Percentiles rank a stretch among this genome's conserved stretches.
Conservation (phyloP, 2,888 invertebrate genomes). For the Netelia melanura region DNA sequence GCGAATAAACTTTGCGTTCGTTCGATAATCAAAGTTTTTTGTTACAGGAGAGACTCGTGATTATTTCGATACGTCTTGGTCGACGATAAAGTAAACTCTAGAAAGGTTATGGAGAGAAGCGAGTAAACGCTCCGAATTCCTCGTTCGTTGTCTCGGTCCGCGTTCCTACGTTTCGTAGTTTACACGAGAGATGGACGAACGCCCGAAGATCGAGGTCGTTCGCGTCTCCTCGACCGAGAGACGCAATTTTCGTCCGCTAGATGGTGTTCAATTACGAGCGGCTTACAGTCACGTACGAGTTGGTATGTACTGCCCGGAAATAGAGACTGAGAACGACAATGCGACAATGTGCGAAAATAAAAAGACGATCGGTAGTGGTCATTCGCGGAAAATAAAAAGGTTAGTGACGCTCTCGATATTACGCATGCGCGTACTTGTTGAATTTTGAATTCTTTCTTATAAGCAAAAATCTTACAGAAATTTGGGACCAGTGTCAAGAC, state of each 20-base stretch:
- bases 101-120: not conserved
- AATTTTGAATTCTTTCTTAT: not conserved
- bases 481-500: slow-evolving; percentile 83
- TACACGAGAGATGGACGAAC: slow-evolving; percentile 68
- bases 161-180: not conserved
- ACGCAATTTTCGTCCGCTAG: slow-evolving; percentile 80
- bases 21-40: not conserved
- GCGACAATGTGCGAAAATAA: slow-evolving; percentile 75
- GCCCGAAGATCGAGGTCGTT: slow-evolving; percentile 82
- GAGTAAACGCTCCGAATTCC: not conserved
- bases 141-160: not conserved
- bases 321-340: slow-evolving; percentile 73
- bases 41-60: not conserved
- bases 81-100: not conserved
- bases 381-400: slow-evolving; percentile 81
- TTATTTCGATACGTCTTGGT: not conserved
- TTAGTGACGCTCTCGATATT: slow-evolving; percentile 65
- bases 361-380: slow-evolving; percentile 77
- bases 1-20: not conserved
- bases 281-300: slow-evolving; percentile 81
- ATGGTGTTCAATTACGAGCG: slow-evolving; percentile 81
- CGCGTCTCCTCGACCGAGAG: slow-evolving; percentile 81
- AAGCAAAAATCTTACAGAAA: slow-evolving; percentile 75
- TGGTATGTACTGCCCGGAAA: slow-evolving; percentile 81
- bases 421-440: not conserved